Evolutionary conservation across 2,113 vertebrate species (phyloP), one percentile per base, ranked within the genome.

Genomic region (Anolis carolinensis): DNA sequence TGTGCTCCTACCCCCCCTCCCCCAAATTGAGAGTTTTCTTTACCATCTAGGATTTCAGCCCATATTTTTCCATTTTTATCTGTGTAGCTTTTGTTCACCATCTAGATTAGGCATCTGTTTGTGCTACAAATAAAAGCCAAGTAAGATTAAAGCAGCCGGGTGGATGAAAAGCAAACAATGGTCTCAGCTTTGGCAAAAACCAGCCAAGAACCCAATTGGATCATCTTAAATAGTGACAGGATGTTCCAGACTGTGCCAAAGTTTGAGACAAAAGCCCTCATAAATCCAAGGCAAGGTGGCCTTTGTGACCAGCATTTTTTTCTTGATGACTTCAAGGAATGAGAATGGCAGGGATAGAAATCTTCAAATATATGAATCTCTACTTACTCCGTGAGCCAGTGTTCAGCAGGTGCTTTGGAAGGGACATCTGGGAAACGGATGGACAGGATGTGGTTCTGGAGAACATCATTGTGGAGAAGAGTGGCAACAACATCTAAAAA

Each of bases 341-440:
- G 48, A 7, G 44, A 1, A 50, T 39, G 18, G 50, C 8, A 25
- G 13, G 32, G 5, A n/a, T 16, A 39, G 63, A 5, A 27, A 48
- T 10, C 14, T 32, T 16, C 14, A 52, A 6, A 9, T 32, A 13
- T 6, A 10, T 5, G 4, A 1, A 7, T 27, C 0, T 32, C 32
- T 6, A 86, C 85, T 86, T 81, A 86, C 85, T 16, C 30, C 39
- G 25, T 63, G 30, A 81, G 50, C 67, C 68, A 81, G 2, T 63
- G 16, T 4, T 73, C 85, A 18, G n/a, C 11, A 7, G 63, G 78
- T 13, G 30, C 70, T 65, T 65, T 65, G 18, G 14, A 52, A 34
- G 70, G 78, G 39, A 2, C 1, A 50, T 50, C 52, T 67, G 78
- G 78, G 78, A 86, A 81, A 11, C 18, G 70, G 13, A 86, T 74